Base-by-base conservation (phyloP, 23 tunicate genomes). In the Styela plicata region DNA sequence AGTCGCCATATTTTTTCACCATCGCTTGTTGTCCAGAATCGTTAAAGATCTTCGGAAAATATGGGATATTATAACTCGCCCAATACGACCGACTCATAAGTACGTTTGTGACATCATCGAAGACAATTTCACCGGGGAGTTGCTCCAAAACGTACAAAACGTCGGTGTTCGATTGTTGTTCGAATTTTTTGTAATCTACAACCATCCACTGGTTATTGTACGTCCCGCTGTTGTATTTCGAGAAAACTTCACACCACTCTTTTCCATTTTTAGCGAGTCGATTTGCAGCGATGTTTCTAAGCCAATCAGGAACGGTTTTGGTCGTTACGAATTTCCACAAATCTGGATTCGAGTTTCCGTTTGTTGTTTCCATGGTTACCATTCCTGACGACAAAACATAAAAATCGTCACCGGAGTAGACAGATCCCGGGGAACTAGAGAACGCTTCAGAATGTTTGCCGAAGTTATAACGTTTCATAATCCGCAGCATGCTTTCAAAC, bases 181-280 rank as follows among this genome's bases (percentile, higher is more conserved):
- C 25, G 69, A 86, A 82, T 63, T 73, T 20, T 52, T 86, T 86
- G 73, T 80, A 86, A 36, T 86, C 90, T 63, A 86, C 52, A 28
- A 86, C 63, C 90, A 86, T 86, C 90, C 90, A 86, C 32, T 86
- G 90, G 67, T 86, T 86, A 64, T 86, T 86, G 35, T 86, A 86
- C 75, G 90, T 86, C 32, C 90, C 90, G 34, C 90, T 86, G 75
- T 86, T 86, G 30, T 73, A 81, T 23, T 25, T 29, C 0, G 65
- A 28, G 62, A 86, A 86, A 13, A 74, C 81, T 67, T 69, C 29
- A 33, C 82, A 74, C 90, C 90, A 86, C 2, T 81, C 85, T 30
- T 33, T 71, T 2, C 90, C 90, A 34, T 64, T 25, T 62, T 70
- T 57, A 34, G 90, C 90, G 35, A 86, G 19, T 16, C 84, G 69